Percentiles rank a stretch among this genome's conserved stretches.
These are phyloP conservation scores for Thalassarche chlororhynchos DNA, from an alignment of 2,113 vertebrate genomes.

Conservation along the genomic window DNA sequence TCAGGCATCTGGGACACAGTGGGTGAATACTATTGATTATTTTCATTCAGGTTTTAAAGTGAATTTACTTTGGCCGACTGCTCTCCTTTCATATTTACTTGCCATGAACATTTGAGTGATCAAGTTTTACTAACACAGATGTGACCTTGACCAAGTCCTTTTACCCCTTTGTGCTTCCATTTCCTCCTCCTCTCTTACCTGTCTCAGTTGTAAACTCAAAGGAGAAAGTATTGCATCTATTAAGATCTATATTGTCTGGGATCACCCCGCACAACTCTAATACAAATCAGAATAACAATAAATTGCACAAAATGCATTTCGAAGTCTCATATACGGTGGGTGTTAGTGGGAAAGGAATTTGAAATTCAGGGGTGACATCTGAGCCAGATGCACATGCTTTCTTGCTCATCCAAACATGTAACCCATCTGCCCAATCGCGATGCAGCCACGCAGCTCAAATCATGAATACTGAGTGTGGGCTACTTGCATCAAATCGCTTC, in stretches of 20 bases:
- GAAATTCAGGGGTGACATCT: neutral
- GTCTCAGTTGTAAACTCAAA: neutral
- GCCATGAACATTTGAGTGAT: neutral
- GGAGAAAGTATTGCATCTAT: neutral
- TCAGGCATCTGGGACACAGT: constrained; percentile 47
- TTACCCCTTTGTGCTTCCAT: neutral
- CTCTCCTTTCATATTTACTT: constrained; percentile 53
- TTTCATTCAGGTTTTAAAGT: constrained; percentile 55
- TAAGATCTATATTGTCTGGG: neutral
- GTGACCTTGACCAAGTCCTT: constrained; percentile 40
- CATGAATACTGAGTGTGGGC: neutral
- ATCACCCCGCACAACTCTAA: neutral
- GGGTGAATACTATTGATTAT: constrained; percentile 48
- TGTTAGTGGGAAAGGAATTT: neutral
- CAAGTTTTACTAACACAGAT: constrained; percentile 54
- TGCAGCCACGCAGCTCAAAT: neutral
- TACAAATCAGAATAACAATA: neutral
- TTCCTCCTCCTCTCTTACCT: constrained; percentile 7
- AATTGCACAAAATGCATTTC: neutral
- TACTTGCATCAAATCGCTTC: neutral
- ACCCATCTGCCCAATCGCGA: neutral
- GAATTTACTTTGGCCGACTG: constrained; percentile 48
- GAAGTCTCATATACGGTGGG: neutral
- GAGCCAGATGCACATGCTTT: neutral
- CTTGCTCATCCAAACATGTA: neutral